phyloP scores from a whole-genome alignment of 2,797 vertebrate species.

The Micrastur ruficollis region DNA sequence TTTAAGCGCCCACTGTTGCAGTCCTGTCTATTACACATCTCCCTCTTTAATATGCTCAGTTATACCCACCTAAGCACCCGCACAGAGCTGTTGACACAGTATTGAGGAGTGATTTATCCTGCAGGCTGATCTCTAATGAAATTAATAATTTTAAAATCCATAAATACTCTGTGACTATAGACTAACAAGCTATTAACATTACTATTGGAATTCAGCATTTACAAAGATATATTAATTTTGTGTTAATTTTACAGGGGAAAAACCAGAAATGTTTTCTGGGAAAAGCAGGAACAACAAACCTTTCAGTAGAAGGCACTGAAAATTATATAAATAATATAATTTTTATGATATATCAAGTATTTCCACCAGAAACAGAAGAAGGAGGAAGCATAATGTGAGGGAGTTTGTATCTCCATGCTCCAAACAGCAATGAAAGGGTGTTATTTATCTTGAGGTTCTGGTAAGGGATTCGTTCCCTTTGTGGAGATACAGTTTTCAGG shows the following conservation, averaged over 20 bases:
- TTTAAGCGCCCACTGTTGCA: neutral
- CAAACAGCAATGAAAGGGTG: neutral
- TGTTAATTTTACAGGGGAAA: neutral
- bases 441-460: neutral
- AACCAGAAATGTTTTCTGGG: neutral
- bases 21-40: neutral
- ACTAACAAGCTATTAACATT: slow-evolving; percentile 21
- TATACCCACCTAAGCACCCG: neutral
- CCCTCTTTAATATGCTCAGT: neutral
- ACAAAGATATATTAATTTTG: neutral
- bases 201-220: neutral
- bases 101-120: neutral
- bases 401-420: neutral
- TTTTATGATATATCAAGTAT: neutral
- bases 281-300: neutral
- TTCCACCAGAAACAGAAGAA: neutral
- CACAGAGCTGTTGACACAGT: neutral
- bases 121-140: slow-evolving; percentile 7
- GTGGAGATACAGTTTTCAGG: neutral
- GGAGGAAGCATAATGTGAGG: neutral
- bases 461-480: neutral
- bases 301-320: neutral
- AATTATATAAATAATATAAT: neutral
- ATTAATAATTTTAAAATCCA: slow-evolving; percentile 40
- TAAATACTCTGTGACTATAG: slow-evolving; percentile 36